These are phyloP conservation scores for Bembecia ichneumoniformis DNA, from an alignment of 2,888 invertebrate genomes.

Conservation along the genomic window DNA sequence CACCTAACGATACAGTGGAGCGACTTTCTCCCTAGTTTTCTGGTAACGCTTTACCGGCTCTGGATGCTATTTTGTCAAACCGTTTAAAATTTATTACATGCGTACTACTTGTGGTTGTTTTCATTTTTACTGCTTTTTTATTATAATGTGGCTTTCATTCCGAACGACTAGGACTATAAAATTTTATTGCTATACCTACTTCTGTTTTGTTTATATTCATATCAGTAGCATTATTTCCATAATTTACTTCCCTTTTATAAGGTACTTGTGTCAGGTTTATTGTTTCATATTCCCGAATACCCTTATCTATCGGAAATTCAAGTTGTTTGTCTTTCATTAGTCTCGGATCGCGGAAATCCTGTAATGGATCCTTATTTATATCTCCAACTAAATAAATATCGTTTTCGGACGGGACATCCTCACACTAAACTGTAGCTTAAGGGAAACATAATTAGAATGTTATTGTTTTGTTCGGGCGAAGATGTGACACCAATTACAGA, in stretches of 20 bases:
- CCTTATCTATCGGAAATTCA: conserved; percentile 51
- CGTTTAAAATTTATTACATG: conserved; percentile 31
- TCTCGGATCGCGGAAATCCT: conserved; percentile 56
- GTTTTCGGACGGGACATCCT: conserved; percentile 30
- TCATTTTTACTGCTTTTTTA: conserved; percentile 38
- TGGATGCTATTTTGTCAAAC: conserved; percentile 31
- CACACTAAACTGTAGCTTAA: conserved; percentile 33
- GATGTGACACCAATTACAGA: not conserved
- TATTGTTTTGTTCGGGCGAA: conserved; percentile 27
- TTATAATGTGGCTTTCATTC: conserved; percentile 31
- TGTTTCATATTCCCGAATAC: conserved; percentile 47
- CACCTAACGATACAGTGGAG: not conserved
- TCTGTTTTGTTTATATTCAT: conserved; percentile 12
- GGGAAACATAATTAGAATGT: conserved; percentile 53
- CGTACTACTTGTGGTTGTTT: conserved; percentile 26
- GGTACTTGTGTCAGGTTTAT: conserved; percentile 11
- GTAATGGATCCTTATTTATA: conserved; percentile 63
- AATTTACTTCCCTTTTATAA: conserved; percentile 3
- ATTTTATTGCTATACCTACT: conserved; percentile 19
- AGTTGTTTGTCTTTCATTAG: conserved; percentile 64
- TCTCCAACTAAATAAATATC: conserved; percentile 57
- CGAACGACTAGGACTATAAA: conserved; percentile 27
- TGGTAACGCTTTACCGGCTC: conserved; percentile 11
- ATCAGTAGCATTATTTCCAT: conserved; percentile 4
- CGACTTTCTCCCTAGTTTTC: conserved; percentile 15